Conservation (phyloP, 2,888 invertebrate species). For the Ophonus ardosiacus region DNA sequence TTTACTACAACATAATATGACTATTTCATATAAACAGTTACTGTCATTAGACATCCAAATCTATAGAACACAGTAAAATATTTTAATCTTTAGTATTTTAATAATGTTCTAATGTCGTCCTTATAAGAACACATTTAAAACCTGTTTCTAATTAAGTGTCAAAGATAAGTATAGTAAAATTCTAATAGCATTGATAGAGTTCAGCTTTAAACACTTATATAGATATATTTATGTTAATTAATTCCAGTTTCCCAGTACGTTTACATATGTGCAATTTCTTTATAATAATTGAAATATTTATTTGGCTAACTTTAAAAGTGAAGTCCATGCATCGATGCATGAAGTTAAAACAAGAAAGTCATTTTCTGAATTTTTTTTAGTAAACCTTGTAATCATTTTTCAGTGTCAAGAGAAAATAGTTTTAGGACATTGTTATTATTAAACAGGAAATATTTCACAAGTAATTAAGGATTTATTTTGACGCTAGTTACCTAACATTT, state of each 20-base stretch:
- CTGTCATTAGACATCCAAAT: neutral
- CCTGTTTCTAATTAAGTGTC: slow-evolving; percentile 6
- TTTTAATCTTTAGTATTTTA: neutral
- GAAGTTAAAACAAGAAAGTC: neutral
- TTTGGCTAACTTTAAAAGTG: neutral
- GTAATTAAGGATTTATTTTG: slow-evolving; percentile 1
- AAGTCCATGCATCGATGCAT: slow-evolving; percentile 2
- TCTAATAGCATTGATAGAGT: slow-evolving; percentile 1
- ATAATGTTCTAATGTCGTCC: neutral
- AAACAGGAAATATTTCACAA: neutral
- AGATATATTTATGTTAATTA: neutral
- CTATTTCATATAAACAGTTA: neutral
- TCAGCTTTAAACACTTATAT: slow-evolving; percentile 3
- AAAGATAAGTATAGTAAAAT: neutral
- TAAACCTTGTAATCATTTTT: slow-evolving; percentile 15
- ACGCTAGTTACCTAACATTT: neutral
- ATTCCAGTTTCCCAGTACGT: neutral
- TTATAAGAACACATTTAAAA: neutral
- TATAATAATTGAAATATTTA: neutral
- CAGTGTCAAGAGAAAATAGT: slow-evolving; percentile 41
- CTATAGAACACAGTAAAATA: neutral
- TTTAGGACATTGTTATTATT: neutral
- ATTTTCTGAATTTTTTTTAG: neutral
- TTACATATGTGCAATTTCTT: neutral
- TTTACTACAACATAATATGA: neutral